Evolutionary conservation across 2,113 vertebrate species (phyloP), one percentile per base, ranked within the genome.

Genomic region (Myotis yumanensis): DNA sequence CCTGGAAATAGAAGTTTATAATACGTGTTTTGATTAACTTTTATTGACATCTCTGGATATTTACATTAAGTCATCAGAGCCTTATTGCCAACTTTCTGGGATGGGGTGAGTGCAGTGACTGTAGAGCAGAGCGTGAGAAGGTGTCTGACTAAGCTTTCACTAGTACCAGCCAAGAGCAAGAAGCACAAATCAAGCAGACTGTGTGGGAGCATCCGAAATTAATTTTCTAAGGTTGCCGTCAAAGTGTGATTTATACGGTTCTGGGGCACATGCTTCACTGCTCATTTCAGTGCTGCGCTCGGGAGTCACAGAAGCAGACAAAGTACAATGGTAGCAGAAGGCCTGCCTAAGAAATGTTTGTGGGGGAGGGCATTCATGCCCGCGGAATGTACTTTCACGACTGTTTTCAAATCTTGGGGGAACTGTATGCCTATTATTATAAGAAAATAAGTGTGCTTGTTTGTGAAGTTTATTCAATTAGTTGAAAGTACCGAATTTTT

Each of bases 391-490:
- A 66, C 95, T 84, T 86, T 51, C 72, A 32, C 35, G 28, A n/a
- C 84, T 75, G 40, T 87, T 89, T 85, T 91, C 91, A 75, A 93
- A 87, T 81, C 89, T 80, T 48, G 54, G 71, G 82, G 46, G 62
- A 82, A 66, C 94, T 95, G 40, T 85, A 4, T 64, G 83, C 46
- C 52, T 87, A 3, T 94, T 94, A 77, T 93, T 87, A 57, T 81
- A 91, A 81, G 76, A 80, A 93, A 85, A 83, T 94, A 80, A 95
- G 54, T n/a, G n/a, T 28, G 43, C 93, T 90, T 90, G 46, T 90
- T 91, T 69, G 20, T 79, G 72, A 94, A 90, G 85, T 76, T 80
- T 77, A 94, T 82, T 88, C 52, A 69, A 6, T 71, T 94, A 15
- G 91, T 87, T 83, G 32, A 96, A 97, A 96, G 85, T 71, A 30